Evolutionary conservation across 2,113 vertebrate species (phyloP).

Genomic region (Tylochromis polylepis): DNA sequence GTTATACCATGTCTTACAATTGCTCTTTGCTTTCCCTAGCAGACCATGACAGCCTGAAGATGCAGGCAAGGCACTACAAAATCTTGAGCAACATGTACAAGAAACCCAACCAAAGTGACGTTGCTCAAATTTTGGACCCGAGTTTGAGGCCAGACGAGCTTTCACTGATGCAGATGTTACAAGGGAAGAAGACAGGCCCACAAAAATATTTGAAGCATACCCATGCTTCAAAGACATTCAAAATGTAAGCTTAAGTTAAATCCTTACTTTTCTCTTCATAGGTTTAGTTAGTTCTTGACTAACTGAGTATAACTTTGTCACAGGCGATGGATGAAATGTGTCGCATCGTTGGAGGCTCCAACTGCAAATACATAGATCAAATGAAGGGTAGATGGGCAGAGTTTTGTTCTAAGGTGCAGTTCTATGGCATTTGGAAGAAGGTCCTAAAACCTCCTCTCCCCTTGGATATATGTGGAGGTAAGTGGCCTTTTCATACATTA

Average conservation of each 20-base stretch:
- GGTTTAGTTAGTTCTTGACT: background rate
- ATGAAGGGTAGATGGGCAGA: too few relatives aligned
- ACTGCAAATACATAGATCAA: too few relatives aligned
- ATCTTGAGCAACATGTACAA: background rate
- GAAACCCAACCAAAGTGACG: background rate
- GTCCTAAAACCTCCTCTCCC: too few relatives aligned
- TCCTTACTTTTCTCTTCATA: background rate
- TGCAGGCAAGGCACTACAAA: background rate
- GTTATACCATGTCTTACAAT: background rate
- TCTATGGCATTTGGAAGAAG: too few relatives aligned
- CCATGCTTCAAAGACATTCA: accelerated
- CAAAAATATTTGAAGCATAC: accelerated
- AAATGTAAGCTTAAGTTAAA: background rate
- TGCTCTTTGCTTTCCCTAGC: background rate
- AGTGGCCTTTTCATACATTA: too few relatives aligned
- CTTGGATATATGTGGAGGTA: too few relatives aligned
- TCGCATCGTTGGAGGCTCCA: too few relatives aligned
- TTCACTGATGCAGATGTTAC: background rate
- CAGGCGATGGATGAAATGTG: background rate
- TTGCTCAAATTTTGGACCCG: background rate
- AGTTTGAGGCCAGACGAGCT: background rate
- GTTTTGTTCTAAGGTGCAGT: too few relatives aligned
- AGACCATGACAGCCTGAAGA: background rate
- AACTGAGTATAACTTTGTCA: background rate
- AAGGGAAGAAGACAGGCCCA: background rate